Evolutionary conservation across 2,888 invertebrate species (phyloP), one percentile per base, ranked within the genome.

Genomic region (Athalia circularis): DNA sequence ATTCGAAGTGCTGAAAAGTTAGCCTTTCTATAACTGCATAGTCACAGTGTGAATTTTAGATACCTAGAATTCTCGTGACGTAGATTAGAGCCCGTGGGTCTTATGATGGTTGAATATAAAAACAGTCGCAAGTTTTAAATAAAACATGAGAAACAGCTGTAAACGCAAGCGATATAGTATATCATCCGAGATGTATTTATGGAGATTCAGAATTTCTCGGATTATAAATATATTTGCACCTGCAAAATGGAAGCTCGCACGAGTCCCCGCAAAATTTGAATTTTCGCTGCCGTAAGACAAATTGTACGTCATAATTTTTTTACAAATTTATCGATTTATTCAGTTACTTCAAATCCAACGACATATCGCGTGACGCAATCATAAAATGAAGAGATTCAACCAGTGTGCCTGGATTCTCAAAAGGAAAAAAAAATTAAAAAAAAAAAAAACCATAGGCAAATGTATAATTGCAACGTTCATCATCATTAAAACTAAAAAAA

Each of bases 11-110:
- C 48, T 48, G 48, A 47, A n/a, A 65, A 64, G 13, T 0, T 43
- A 52, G 54, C 50, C 50, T 15, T 54, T 11, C 43, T 43, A 65
- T 65, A 48, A 68, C 52, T 50, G 52, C 67, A 50, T 11, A 29
- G 68, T 67, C 67, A 67, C 54, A 54, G 52, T 9, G 68, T 68
- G 29, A 52, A 52, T 50, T 68, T 54, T n/a, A 43, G 52, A 68
- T 68, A 52, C 68, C 43, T 2, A 29, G 68, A 68, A 68, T 29
- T 0, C 29, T 68, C 9, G 15, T 68, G 68, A 68, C 68, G 68
- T 47, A 13, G 45, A 13, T n/a, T 5, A n/a, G 50, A 68, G 68
- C 68, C 68, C 9, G 29, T 68, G 54, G 68, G 43, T 68, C 52
- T 68, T 8, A 54, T 54, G 52, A 47, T 68, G 54, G 29, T 65